Percentiles rank a stretch among this genome's conserved stretches.
These are phyloP conservation scores for Etheostoma perlongum DNA, from an alignment of 2,797 vertebrate species.

Conservation along the genomic window DNA sequence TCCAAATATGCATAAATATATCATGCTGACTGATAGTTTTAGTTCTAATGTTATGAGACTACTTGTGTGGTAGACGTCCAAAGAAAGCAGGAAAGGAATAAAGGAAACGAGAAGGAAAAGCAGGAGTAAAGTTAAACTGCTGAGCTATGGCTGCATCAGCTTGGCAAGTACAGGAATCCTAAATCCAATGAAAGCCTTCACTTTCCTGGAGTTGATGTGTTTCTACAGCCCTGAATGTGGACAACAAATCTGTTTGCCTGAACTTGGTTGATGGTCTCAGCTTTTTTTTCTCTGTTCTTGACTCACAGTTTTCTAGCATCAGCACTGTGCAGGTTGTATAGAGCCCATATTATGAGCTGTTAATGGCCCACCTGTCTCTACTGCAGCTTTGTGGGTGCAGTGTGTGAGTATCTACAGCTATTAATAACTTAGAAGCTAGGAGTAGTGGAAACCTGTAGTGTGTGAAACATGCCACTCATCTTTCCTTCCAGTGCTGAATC, in stretches of 20 bases:
- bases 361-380: slow-evolving; percentile 47
- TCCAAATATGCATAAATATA: neutral
- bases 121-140: slow-evolving; percentile 5
- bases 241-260: slow-evolving; percentile 11
- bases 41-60: neutral
- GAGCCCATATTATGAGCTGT: slow-evolving; percentile 29
- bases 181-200: slow-evolving; percentile 24
- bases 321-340: slow-evolving; percentile 12
- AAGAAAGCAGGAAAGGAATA: neutral
- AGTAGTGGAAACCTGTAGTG: slow-evolving; percentile 10
- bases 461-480: slow-evolving; percentile 12
- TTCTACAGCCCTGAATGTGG: neutral
- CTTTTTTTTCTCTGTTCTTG: slow-evolving; percentile 11
- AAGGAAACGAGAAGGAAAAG: slow-evolving; percentile 3
- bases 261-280: slow-evolving; percentile 3
- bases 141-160: slow-evolving; percentile 8
- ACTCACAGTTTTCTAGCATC: slow-evolving; percentile 22
- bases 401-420: slow-evolving; percentile 6
- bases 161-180: slow-evolving; percentile 5
- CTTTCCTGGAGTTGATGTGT: slow-evolving; percentile 10
- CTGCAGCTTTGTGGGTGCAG: slow-evolving; percentile 24
- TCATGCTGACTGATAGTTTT: neutral
- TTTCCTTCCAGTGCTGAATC: slow-evolving; percentile 26
- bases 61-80: neutral
- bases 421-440: slow-evolving; percentile 22